Evolutionary conservation across 2,888 invertebrate species (phyloP), one percentile per base, ranked within the genome.

Genomic region (Steinernema hermaphroditum): DNA sequence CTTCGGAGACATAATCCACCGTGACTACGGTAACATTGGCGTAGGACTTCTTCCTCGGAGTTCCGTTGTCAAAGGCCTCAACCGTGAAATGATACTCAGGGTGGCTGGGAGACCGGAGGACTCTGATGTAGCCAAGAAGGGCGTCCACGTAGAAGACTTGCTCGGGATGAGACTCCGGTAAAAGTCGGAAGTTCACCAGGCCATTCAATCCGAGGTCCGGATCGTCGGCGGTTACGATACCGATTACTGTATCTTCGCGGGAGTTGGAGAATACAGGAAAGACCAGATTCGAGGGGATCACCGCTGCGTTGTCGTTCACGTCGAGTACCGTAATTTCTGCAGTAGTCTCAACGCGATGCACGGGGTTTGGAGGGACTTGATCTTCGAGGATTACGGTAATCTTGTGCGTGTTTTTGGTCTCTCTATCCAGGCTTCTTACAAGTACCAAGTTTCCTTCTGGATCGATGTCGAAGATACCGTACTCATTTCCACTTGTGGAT

Each of bases 261-360:
- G 62, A 12, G 9, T 62, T 62, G 1, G 62, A 8, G n/a, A 62
- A 62, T 2, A 62, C 62, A 12, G 62, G 27, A n/a, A 62, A 62
- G 4, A 62, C 62, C 62, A 62, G 29, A 32, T 32, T 62, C 62
- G 22, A 32, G 16, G 62, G 32, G 32, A 62, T 14, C 32, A 9
- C 19, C 1, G 62, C 32, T 16, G 62, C 62, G 62, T 62, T 62
- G 62, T 62, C 62, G 32, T 62, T 62, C 16, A 62, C 62, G 32
- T 62, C 62, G 16, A 62, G 62, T 32, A 62, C 62, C 62, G 62
- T 62, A 62, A 62, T 62, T 32, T 62, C 62, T 16, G 32, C 62
- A 29, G 62, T 62, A 29, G 62, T 62, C 32, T 62, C 62, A 6
- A 34, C 62, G 6, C 62, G 27, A 27, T 62, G 62, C 9, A 62